Evolutionary conservation across 2,888 invertebrate species (phyloP).

Genomic region (Habroteleia sp.): DNA sequence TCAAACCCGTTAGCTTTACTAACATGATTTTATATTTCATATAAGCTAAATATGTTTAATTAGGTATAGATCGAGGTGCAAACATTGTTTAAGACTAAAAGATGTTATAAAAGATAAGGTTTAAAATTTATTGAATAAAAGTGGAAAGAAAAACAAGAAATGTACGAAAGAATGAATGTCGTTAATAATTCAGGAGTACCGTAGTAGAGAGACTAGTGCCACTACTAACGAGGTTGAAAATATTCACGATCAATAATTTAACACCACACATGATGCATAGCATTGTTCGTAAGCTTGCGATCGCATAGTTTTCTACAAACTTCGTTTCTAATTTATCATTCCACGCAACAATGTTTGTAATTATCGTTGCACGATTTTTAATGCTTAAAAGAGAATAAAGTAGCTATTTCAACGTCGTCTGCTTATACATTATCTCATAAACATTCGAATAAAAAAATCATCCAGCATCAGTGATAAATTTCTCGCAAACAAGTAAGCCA

Average conservation of each 20-base stretch:
- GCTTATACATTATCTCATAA: constrained; percentile 10
- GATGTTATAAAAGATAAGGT: constrained; percentile 4
- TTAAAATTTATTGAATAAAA: constrained; percentile 4
- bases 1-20: constrained; percentile 1
- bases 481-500: constrained; percentile 1
- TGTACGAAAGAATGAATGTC: constrained; percentile 50
- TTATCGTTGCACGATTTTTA: constrained; percentile 33
- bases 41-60: constrained; percentile 31
- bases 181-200: constrained; percentile 61
- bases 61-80: constrained; percentile 20
- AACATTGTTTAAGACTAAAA: constrained; percentile 11
- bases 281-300: constrained; percentile 39
- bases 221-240: constrained; percentile 61
- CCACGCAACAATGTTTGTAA: constrained; percentile 28
- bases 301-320: constrained; percentile 31
- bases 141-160: constrained; percentile 28
- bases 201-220: constrained; percentile 43
- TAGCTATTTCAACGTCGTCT: background rate
- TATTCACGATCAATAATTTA: constrained; percentile 63
- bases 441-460: constrained; percentile 12
- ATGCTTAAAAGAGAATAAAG: constrained; percentile 23
- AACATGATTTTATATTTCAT: too few species aligned
- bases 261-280: constrained; percentile 34
- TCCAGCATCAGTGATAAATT: constrained; percentile 17
- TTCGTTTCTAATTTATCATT: constrained; percentile 48